These are phyloP conservation scores for Limnothrissa miodon DNA, from an alignment of 2,113 vertebrate species.

Conservation along the genomic window DNA sequence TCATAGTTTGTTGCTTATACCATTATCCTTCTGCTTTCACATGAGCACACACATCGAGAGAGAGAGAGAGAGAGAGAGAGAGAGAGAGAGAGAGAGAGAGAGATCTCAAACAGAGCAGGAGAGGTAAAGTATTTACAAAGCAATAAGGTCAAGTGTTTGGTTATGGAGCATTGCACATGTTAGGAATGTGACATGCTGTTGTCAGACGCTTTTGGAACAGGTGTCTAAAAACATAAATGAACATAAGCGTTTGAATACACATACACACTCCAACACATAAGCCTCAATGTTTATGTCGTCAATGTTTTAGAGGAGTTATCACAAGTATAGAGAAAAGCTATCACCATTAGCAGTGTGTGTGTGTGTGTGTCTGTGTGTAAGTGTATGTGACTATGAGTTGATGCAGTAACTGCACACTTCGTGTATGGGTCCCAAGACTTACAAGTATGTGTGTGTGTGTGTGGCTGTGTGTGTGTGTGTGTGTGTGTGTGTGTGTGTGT, in stretches of 20 bases:
- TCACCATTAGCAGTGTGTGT: background rate
- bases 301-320: background rate
- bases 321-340: background rate
- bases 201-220: background rate
- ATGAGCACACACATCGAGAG: too few relatives aligned
- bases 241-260: background rate
- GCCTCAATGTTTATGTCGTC: background rate
- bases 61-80: too few relatives aligned
- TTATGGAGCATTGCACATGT: background rate
- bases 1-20: too few relatives aligned
- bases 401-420: background rate
- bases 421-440: background rate
- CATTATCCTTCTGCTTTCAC: too few relatives aligned
- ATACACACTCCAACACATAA: background rate
- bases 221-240: background rate
- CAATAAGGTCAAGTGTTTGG: too few relatives aligned
- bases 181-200: background rate
- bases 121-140: too few relatives aligned
- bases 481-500: slow-evolving; percentile 25
- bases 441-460: background rate
- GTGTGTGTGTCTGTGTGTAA: background rate
- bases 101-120: too few relatives aligned
- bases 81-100: background rate
- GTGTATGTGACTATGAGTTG: background rate
- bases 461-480: background rate